Percentiles rank a stretch among this genome's conserved stretches.
Evolutionary conservation across 2,113 vertebrate species (phyloP).

Genomic region (Pseudorhombus dupliciocellatus): DNA sequence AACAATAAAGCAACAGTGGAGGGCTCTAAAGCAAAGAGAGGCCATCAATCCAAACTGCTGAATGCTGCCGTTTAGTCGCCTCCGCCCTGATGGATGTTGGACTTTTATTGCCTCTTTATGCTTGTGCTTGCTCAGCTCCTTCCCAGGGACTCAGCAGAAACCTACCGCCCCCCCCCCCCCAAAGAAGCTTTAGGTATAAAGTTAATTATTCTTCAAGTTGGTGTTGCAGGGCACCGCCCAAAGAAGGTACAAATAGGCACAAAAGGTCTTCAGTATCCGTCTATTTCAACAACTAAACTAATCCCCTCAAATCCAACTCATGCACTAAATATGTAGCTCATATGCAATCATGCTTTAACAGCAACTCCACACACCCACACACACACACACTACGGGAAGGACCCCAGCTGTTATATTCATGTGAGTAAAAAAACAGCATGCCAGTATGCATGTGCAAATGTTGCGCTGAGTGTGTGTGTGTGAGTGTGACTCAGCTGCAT

Average conservation of each 20-base stretch:
- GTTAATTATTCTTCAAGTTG: neutral
- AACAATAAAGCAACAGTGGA: too few relatives aligned
- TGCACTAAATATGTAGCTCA: neutral
- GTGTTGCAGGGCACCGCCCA: too few relatives aligned
- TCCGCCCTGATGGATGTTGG: slow-evolving; percentile 28
- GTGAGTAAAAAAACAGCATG: neutral
- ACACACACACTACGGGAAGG: neutral
- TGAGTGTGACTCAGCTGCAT: slow-evolving; percentile 60
- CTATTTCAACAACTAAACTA: too few relatives aligned
- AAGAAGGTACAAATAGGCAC: too few relatives aligned
- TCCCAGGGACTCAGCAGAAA: neutral
- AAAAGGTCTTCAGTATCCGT: too few relatives aligned
- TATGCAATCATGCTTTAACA: neutral
- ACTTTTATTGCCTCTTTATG: slow-evolving; percentile 35
- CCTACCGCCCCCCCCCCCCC: neutral
- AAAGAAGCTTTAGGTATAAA: neutral
- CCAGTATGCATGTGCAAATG: neutral
- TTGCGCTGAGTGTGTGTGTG: slow-evolving; percentile 12
- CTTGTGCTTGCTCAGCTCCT: slow-evolving; percentile 28
- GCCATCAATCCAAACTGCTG: slow-evolving; percentile 31
- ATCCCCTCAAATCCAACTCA: too few relatives aligned
- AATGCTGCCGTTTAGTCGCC: neutral
- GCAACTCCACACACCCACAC: neutral
- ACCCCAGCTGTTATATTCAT: neutral
- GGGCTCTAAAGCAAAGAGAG: neutral